Evolutionary conservation across 2,888 invertebrate genomes (phyloP).

Genomic region (Rhogogaster chlorosoma): DNA sequence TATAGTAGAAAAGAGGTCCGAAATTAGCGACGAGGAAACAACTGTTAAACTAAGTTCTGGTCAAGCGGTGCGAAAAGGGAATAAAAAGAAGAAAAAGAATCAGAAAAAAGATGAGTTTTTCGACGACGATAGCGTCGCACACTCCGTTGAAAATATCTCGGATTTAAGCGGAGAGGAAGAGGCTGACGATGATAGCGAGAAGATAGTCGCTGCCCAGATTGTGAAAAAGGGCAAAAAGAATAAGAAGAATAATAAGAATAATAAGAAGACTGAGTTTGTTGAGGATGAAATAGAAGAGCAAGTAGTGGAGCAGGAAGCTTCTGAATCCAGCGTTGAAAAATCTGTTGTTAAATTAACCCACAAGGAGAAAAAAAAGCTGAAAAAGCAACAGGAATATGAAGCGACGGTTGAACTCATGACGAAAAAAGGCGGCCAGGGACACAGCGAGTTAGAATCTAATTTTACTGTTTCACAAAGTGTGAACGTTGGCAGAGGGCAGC

Average conservation of each 20-base stretch:
- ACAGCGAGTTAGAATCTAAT: slow-evolving; percentile 94
- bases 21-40: slow-evolving; percentile 28
- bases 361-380: slow-evolving; percentile 94
- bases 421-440: slow-evolving; percentile 93
- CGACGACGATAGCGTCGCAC: neutral
- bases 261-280: slow-evolving; percentile 10
- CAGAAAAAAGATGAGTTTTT: slow-evolving; percentile 16
- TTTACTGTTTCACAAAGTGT: slow-evolving; percentile 95
- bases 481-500: slow-evolving; percentile 78
- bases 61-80: slow-evolving; percentile 43
- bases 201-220: neutral
- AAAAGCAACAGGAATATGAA: slow-evolving; percentile 93
- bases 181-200: neutral
- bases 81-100: slow-evolving; percentile 43
- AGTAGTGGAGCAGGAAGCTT: slow-evolving; percentile 57
- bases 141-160: neutral
- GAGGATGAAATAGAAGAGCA: slow-evolving; percentile 36
- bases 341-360: slow-evolving; percentile 87
- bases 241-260: slow-evolving; percentile 24
- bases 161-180: neutral
- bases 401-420: slow-evolving; percentile 91
- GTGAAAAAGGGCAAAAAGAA: slow-evolving; percentile 43
- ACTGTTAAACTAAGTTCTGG: slow-evolving; percentile 32
- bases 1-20: slow-evolving; percentile 38
- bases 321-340: slow-evolving; percentile 74